Evolutionary conservation across 2,113 vertebrate genomes (phyloP).

Genomic region (Cochlearius cochlearius): DNA sequence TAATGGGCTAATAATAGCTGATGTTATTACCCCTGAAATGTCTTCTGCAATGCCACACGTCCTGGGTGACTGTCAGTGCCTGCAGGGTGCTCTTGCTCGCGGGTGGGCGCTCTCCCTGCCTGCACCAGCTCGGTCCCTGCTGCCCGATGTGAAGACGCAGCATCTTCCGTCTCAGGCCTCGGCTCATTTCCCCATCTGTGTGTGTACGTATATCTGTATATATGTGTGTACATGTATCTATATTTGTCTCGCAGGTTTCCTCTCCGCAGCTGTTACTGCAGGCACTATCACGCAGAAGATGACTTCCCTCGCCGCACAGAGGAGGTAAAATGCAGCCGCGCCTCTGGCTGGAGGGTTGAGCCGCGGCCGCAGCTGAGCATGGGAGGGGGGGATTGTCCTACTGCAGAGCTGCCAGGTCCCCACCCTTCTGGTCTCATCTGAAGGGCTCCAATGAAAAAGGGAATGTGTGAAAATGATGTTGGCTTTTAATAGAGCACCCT

Average conservation of each 20-base stretch:
- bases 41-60: neutral
- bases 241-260: neutral
- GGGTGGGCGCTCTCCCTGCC: accelerated
- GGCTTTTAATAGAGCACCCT: neutral
- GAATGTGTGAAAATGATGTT: neutral
- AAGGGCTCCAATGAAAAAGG: neutral
- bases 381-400: neutral
- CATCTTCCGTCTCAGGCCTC: neutral
- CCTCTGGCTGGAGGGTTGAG: neutral
- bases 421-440: neutral
- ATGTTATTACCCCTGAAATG: neutral
- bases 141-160: accelerated
- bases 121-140: neutral
- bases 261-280: neutral
- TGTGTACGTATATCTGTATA: accelerated
- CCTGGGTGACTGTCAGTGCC: neutral
- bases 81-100: neutral
- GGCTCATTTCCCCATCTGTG: neutral
- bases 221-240: accelerated
- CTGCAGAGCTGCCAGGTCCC: neutral
- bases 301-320: neutral
- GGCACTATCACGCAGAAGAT: neutral
- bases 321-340: neutral
- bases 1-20: constrained; percentile 3
- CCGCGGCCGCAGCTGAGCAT: neutral